Percentiles rank a stretch among this genome's conserved stretches.
phyloP scores from a whole-genome alignment of 2,888 invertebrate genomes.

The Perizoma affinitatum region DNA sequence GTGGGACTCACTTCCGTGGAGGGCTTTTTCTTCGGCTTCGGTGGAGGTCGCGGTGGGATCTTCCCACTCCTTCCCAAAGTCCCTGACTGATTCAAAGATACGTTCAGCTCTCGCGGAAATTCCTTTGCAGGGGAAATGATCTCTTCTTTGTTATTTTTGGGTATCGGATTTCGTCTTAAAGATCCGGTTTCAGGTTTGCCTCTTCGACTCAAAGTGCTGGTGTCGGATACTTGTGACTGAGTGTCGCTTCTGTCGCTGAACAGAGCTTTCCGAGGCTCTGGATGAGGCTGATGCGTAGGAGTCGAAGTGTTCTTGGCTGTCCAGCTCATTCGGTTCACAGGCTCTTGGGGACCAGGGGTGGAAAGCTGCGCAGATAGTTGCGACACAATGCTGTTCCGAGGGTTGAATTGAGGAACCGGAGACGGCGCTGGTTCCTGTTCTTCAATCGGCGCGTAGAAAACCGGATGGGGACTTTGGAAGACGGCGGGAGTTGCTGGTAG shows the following conservation, averaged over 20 bases:
- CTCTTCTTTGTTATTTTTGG: conserved; percentile 66
- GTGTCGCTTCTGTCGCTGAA: conserved; percentile 69
- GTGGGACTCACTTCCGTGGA: conserved; percentile 82
- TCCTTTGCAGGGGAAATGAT: conserved; percentile 69
- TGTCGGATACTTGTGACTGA: conserved; percentile 66
- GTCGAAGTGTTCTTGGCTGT: conserved; percentile 79
- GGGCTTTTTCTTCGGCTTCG: conserved; percentile 91
- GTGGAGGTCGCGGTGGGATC: conserved; percentile 92
- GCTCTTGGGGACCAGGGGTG: conserved; percentile 79
- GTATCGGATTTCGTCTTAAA: conserved; percentile 61
- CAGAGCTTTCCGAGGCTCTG: conserved; percentile 71
- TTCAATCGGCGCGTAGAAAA: conserved; percentile 81
- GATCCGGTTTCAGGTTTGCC: conserved; percentile 83
- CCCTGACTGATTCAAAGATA: conserved; percentile 70
- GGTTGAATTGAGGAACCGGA: conserved; percentile 74
- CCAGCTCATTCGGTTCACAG: conserved; percentile 80
- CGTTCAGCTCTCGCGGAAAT: conserved; percentile 63
- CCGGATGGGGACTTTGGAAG: conserved; percentile 72
- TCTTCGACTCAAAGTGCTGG: conserved; percentile 70
- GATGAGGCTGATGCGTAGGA: conserved; percentile 54
- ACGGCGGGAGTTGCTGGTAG: conserved; percentile 85
- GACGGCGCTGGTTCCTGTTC: conserved; percentile 80
- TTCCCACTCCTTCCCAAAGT: conserved; percentile 84
- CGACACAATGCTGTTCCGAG: conserved; percentile 80
- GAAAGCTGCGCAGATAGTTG: conserved; percentile 77